Percentiles rank a stretch among this genome's conserved stretches.
These are phyloP conservation scores for Bagarius yarrelli DNA, from an alignment of 2,113 vertebrate genomes.

Conservation along the genomic window DNA sequence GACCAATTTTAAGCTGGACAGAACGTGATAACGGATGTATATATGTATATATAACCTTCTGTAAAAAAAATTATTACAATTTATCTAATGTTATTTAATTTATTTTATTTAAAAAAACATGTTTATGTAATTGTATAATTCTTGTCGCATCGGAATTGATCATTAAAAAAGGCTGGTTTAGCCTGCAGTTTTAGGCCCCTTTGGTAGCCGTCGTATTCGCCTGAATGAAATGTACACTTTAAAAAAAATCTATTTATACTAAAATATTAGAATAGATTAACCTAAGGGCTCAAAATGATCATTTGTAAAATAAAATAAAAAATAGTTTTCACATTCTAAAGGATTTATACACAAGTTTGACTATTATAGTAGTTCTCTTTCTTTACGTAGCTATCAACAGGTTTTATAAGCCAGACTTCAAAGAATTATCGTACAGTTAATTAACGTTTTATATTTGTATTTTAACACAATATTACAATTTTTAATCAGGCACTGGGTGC, in stretches of 20 bases:
- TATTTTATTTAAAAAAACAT: no score
- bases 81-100: no score
- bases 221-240: not conserved
- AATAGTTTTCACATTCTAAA: not conserved
- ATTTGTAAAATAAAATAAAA: not conserved
- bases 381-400: not conserved
- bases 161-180: no score
- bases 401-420: not conserved
- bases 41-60: no score
- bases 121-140: no score
- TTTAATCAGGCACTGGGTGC: not conserved
- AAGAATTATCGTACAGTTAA: not conserved
- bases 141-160: no score
- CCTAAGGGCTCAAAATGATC: not conserved
- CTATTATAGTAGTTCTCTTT: not conserved
- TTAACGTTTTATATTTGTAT: not conserved
- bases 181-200: not conserved
- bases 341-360: not conserved
- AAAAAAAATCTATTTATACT: not conserved
- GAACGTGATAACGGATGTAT: not conserved
- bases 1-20: not conserved
- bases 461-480: not conserved
- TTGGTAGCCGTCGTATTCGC: not conserved
- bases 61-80: no score
- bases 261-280: not conserved